A percentile compares a stretch with the other conserved stretches of the same genome.
Conservation (phyloP, 2,888 invertebrate genomes). For the Elegia similella region DNA sequence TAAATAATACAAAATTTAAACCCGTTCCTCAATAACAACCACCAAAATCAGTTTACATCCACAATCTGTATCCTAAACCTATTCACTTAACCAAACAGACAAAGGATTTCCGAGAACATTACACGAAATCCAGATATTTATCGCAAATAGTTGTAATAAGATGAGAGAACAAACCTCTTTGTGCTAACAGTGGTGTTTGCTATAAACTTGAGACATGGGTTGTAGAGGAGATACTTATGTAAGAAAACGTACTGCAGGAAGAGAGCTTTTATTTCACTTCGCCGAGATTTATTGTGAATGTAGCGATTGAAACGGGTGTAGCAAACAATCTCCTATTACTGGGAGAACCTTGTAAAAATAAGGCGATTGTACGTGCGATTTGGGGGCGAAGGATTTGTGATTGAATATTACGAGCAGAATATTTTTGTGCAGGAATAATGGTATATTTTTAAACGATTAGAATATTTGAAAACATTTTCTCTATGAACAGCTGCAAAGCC, state of each 20-base stretch:
- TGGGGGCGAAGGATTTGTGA: neutral
- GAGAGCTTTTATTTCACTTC: conserved; percentile 58
- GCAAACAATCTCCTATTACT: conserved; percentile 5
- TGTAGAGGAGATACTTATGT: conserved; percentile 40
- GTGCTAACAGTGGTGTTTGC: conserved; percentile 43
- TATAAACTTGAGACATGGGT: conserved; percentile 42
- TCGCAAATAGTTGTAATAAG: conserved; percentile 18
- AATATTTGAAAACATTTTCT: no score
- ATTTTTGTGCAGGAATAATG: no score
- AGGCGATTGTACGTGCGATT: neutral
- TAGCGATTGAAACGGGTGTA: conserved; percentile 31
- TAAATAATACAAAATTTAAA: no score
- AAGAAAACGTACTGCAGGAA: conserved; percentile 51
- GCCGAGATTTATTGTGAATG: conserved; percentile 46
- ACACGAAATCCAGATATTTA: conserved; percentile 15
- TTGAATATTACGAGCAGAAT: neutral
- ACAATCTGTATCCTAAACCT: neutral
- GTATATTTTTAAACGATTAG: neutral
- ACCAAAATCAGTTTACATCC: neutral
- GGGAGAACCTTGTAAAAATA: neutral
- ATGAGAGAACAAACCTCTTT: conserved; percentile 35
- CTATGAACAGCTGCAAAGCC: no score
- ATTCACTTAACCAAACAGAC: neutral
- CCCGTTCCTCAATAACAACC: no score
- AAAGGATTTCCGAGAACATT: conserved; percentile 2